A percentile compares a stretch with the other conserved stretches of the same genome.
Evolutionary conservation across 2,888 invertebrate species (phyloP).

Genomic region (Seira sanloemensis): DNA sequence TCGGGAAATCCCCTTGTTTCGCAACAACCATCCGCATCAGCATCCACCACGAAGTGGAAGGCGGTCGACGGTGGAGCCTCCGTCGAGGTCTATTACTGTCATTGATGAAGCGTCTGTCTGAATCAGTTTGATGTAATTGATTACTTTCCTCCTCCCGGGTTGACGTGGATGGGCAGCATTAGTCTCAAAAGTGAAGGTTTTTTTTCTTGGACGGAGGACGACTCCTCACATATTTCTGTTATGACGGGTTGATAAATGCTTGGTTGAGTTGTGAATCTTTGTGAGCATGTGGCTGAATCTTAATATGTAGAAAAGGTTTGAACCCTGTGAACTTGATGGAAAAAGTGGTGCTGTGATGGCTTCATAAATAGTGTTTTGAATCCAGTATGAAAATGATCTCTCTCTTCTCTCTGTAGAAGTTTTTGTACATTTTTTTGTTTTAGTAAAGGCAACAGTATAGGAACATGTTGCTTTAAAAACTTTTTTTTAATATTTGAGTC

Average conservation of each 20-base stretch:
- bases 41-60: conserved; percentile 57
- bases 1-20: conserved; percentile 56
- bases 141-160: conserved; percentile 14
- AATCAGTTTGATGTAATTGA: conserved; percentile 21
- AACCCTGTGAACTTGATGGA: neutral
- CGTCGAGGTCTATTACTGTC: conserved; percentile 84
- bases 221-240: conserved; percentile 34
- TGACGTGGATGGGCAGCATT: neutral
- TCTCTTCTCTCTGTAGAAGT: neutral
- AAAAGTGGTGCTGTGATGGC: neutral
- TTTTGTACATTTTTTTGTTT: too few species aligned
- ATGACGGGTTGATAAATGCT: conserved; percentile 61
- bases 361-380: neutral
- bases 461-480: too few species aligned
- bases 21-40: conserved; percentile 41
- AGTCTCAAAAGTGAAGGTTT: too few species aligned
- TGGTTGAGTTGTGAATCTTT: conserved; percentile 57
- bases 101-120: conserved; percentile 83
- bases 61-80: conserved; percentile 74
- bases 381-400: neutral
- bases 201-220: too few species aligned
- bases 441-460: too few species aligned
- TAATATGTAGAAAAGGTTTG: too few species aligned
- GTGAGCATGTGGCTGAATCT: conserved; percentile 18
- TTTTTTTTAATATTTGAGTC: too few species aligned